Percentiles rank a stretch among this genome's conserved stretches.
Evolutionary conservation across 2,113 vertebrate genomes (phyloP).

Genomic region (Aythya baeri): DNA sequence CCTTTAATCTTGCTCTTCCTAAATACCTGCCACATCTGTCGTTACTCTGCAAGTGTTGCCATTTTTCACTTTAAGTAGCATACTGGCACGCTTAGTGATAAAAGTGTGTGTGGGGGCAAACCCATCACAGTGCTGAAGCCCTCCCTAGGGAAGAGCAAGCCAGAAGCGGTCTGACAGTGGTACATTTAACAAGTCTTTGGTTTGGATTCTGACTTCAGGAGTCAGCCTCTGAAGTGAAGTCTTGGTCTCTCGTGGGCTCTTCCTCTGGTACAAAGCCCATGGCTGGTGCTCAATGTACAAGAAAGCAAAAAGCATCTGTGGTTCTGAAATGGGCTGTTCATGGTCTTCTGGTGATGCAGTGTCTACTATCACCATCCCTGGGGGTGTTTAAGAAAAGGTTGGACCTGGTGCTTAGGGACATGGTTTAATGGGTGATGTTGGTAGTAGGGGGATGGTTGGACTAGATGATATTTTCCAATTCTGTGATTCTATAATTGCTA

Average conservation of each 20-base stretch:
- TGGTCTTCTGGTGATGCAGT: accelerated
- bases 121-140: background rate
- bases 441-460: no score
- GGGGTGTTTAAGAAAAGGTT: no score
- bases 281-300: accelerated
- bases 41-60: background rate
- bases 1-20: background rate
- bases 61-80: background rate
- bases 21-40: background rate
- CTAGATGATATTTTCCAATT: no score
- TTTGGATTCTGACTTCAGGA: background rate
- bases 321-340: background rate
- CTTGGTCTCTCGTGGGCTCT: background rate
- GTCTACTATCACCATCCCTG: background rate
- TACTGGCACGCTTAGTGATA: background rate
- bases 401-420: no score
- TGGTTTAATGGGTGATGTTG: no score
- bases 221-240: background rate
- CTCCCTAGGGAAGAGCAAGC: background rate
- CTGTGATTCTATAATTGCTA: no score
- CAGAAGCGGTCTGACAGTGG: background rate
- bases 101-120: background rate
- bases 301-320: background rate
- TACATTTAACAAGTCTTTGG: background rate
- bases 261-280: background rate